These are phyloP conservation scores for Onychomys arenicola DNA, from an alignment of 2,797 vertebrate species.

Conservation along the genomic window DNA sequence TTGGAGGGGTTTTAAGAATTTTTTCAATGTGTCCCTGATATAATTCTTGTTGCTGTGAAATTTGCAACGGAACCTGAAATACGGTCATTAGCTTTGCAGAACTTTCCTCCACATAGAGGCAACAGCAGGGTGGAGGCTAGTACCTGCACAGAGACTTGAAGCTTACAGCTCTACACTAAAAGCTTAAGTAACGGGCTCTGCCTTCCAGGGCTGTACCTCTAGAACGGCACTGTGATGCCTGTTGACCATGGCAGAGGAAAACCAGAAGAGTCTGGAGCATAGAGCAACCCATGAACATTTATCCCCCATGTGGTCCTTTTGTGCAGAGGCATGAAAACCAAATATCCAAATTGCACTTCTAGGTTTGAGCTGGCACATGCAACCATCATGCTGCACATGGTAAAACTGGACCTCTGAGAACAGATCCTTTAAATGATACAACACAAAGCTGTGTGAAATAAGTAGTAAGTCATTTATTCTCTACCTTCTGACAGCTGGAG, in stretches of 20 bases:
- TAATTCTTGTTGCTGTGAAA: not conserved
- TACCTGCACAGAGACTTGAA: not conserved
- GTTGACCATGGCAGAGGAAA: not conserved
- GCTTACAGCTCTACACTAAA: too few relatives aligned
- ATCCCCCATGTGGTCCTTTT: not conserved
- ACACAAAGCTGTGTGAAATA: not conserved
- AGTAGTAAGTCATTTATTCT: not conserved
- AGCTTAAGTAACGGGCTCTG: not conserved
- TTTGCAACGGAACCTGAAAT: not conserved
- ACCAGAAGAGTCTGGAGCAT: not conserved
- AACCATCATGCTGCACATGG: too few relatives aligned
- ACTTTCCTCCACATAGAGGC: accelerated
- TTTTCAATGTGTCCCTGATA: accelerated
- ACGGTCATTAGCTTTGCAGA: not conserved
- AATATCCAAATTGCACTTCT: not conserved
- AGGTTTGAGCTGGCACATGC: not conserved
- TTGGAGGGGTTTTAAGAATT: not conserved
- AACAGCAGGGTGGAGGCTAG: accelerated
- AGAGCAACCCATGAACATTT: too few relatives aligned
- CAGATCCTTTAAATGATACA: not conserved
- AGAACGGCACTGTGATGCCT: accelerated
- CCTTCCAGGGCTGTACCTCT: not conserved
- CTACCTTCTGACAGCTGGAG: not conserved
- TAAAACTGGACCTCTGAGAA: not conserved
- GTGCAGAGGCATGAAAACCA: not conserved